Evolutionary conservation across 1,140 invertebrate genomes (phyloP).

Genomic region (Melipona quadrifasciata): DNA sequence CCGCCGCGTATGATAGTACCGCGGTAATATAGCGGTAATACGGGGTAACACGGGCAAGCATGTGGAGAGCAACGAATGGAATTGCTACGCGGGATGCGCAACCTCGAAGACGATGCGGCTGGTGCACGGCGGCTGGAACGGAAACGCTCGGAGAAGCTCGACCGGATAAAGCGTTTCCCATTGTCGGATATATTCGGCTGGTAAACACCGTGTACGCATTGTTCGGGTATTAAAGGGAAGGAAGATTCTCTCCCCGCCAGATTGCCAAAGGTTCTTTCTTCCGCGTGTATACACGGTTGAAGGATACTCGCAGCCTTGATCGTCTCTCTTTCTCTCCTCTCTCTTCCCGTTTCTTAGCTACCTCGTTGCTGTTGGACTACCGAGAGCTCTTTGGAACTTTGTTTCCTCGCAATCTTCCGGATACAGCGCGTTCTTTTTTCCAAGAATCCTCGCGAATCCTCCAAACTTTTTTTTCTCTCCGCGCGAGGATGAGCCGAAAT

Average conservation of each 20-base stretch:
- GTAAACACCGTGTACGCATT: constrained; percentile 22
- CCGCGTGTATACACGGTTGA: neutral
- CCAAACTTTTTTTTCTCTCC: neutral
- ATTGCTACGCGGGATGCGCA: neutral
- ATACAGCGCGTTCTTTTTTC: neutral
- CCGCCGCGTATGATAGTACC: neutral
- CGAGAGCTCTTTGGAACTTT: neutral
- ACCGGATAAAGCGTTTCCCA: constrained; percentile 12
- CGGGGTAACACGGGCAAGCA: constrained; percentile 1
- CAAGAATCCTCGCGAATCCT: no score
- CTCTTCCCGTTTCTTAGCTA: no score
- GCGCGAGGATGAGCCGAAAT: neutral
- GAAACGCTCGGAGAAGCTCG: constrained; percentile 2
- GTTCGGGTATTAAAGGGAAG: constrained; percentile 14
- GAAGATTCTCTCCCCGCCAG: constrained; percentile 8
- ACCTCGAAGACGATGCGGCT: neutral
- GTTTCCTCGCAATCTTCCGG: neutral
- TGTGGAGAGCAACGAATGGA: constrained; percentile 7
- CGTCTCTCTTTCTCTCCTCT: neutral
- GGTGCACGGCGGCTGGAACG: neutral
- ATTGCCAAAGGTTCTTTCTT: neutral
- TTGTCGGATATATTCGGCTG: constrained; percentile 10
- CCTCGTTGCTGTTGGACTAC: no score
- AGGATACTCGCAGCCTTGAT: neutral
- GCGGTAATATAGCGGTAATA: constrained; percentile 10